Conservation (phyloP, 2,888 invertebrate species). For the Sesia apiformis region DNA sequence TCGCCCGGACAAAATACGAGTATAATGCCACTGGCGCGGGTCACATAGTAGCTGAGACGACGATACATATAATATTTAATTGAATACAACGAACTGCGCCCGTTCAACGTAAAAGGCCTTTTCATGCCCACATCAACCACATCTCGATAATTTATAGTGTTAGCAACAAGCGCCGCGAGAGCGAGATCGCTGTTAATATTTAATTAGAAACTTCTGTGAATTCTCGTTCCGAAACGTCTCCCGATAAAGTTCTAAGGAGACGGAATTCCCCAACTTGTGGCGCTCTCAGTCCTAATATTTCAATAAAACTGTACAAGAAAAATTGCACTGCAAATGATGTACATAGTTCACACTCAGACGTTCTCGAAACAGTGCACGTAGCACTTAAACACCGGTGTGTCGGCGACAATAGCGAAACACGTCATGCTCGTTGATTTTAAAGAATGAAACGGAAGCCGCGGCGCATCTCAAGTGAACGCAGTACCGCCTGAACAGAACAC, state of each 20-base stretch:
- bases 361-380: not conserved
- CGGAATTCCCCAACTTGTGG: constrained; percentile 40
- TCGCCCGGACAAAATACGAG: not conserved
- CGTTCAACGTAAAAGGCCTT: not conserved
- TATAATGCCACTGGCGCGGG: not conserved
- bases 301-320: constrained; percentile 13
- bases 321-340: constrained; percentile 8
- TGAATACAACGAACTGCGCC: not conserved
- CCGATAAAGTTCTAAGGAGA: constrained; percentile 38
- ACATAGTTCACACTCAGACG: not conserved
- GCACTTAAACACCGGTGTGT: constrained; percentile 4
- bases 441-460: constrained; percentile 48
- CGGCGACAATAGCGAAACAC: constrained; percentile 51
- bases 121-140: not conserved
- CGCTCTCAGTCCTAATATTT: constrained; percentile 26
- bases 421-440: constrained; percentile 46
- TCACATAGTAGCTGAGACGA: not conserved
- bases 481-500: not conserved
- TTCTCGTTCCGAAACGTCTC: constrained; percentile 21
- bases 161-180: not conserved
- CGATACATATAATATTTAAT: not conserved
- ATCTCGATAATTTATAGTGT: not conserved
- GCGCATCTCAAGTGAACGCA: constrained; percentile 5
- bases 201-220: constrained; percentile 50
- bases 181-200: constrained; percentile 34